phyloP scores from a whole-genome alignment of 2,113 vertebrate species.

The Gopherus evgoodei region DNA sequence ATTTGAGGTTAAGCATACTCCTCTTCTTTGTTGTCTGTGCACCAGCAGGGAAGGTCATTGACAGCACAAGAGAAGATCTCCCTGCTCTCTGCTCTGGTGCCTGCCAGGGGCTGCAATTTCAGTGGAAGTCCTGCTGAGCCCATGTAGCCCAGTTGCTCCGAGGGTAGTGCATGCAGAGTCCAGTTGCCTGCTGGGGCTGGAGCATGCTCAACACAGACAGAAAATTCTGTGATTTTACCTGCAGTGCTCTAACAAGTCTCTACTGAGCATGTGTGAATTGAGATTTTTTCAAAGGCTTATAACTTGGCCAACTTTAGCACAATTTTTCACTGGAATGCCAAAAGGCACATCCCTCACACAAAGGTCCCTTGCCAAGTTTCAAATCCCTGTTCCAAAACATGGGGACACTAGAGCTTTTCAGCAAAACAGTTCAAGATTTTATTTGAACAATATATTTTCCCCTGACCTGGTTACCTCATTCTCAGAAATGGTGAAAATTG shows the following conservation, averaged over 20 bases:
- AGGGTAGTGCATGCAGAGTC: not conserved
- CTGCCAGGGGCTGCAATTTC: not conserved
- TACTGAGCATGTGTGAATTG: not conserved
- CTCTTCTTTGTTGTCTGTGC: not conserved
- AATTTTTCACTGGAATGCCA: not conserved
- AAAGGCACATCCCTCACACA: not conserved
- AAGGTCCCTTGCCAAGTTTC: not conserved
- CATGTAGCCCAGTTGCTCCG: not conserved
- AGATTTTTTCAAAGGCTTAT: not conserved
- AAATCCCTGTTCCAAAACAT: not conserved
- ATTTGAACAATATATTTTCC: not conserved
- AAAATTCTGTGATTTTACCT: not conserved
- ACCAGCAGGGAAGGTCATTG: not conserved
- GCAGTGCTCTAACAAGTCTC: not conserved
- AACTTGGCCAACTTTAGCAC: not conserved
- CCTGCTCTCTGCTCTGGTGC: not conserved
- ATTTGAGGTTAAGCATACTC: not conserved
- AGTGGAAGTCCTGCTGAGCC: not conserved
- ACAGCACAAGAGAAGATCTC: not conserved
- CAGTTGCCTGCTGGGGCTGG: not conserved
- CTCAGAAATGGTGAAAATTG: not conserved
- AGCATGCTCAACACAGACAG: not conserved
- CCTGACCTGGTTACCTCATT: not conserved
- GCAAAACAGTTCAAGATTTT: not conserved
- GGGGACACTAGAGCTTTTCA: not conserved